These are phyloP conservation scores for Drosophila glabriapex DNA, from an alignment of 2,888 invertebrate species.

Conservation along the genomic window DNA sequence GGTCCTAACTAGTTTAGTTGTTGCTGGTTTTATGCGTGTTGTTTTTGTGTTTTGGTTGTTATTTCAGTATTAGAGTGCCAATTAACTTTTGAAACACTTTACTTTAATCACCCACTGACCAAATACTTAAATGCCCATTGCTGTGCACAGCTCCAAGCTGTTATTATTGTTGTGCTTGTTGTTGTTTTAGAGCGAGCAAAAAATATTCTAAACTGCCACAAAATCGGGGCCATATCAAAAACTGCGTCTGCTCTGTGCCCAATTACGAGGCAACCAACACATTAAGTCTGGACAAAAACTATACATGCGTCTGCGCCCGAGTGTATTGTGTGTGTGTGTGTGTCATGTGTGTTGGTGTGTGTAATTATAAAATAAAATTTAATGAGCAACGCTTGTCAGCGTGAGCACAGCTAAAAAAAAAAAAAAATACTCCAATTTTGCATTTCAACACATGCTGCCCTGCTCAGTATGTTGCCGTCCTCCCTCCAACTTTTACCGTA, in stretches of 20 bases:
- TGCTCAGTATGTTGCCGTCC: background rate
- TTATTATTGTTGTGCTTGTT: constrained; percentile 15
- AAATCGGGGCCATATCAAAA: constrained; percentile 40
- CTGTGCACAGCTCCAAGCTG: constrained; percentile 11
- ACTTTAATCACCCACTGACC: constrained; percentile 71
- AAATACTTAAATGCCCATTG: constrained; percentile 51
- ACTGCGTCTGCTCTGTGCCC: constrained; percentile 58
- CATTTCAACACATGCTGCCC: constrained; percentile 75
- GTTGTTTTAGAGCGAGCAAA: constrained; percentile 16
- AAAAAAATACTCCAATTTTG: constrained; percentile 51
- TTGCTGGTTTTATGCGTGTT: background rate
- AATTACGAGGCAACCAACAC: constrained; percentile 70
- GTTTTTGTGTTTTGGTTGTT: constrained; percentile 27
- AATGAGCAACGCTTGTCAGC: constrained; percentile 78
- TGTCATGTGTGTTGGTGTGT: constrained; percentile 68
- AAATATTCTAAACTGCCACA: constrained; percentile 45
- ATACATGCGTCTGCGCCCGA: constrained; percentile 33
- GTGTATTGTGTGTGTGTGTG: constrained; percentile 50
- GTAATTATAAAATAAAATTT: constrained; percentile 81
- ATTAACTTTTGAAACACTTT: constrained; percentile 79
- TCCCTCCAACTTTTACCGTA: background rate
- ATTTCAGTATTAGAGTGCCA: constrained; percentile 50
- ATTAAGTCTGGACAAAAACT: constrained; percentile 60
- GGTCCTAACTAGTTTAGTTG: constrained; percentile 52
- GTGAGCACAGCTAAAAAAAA: constrained; percentile 26